These are phyloP conservation scores for Ictalurus punctatus DNA, from an alignment of 2,113 vertebrate genomes.

Conservation along the genomic window DNA sequence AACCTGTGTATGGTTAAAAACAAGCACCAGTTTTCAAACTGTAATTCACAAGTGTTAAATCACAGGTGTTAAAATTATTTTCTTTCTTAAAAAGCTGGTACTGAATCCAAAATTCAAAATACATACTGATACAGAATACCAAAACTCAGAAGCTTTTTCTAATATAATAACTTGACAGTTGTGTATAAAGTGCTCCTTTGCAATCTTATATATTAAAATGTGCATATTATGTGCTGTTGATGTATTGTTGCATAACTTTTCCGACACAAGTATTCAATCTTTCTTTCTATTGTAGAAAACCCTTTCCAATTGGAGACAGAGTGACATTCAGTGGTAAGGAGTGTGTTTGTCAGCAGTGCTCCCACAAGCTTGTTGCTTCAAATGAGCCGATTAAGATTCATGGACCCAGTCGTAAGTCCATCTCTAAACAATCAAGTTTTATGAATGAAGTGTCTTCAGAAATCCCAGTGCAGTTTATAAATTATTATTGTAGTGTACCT, in stretches of 20 bases:
- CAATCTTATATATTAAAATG: background rate
- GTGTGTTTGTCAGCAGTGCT: constrained; percentile 96
- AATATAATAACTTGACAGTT: background rate
- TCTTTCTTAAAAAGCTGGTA: background rate
- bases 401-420: constrained; percentile 91
- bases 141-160: background rate
- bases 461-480: constrained; percentile 19
- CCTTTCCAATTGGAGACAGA: constrained; percentile 96
- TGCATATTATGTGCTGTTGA: background rate
- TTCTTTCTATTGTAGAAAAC: constrained; percentile 78
- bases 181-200: background rate
- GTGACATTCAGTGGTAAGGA: constrained; percentile 98
- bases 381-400: constrained; percentile 97
- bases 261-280: constrained; percentile 2
- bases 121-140: background rate
- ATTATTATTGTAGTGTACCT: background rate
- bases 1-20: background rate
- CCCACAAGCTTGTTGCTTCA: constrained; percentile 82
- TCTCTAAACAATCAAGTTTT: constrained; percentile 16
- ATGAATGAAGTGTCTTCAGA: constrained; percentile 13
- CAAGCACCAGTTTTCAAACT: background rate
- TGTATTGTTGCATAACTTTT: background rate
- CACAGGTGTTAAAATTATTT: background rate
- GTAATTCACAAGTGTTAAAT: background rate
- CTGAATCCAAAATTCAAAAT: background rate